Base-by-base conservation (phyloP, 2,113 vertebrate species). In the Myxocyprinus asiaticus region DNA sequence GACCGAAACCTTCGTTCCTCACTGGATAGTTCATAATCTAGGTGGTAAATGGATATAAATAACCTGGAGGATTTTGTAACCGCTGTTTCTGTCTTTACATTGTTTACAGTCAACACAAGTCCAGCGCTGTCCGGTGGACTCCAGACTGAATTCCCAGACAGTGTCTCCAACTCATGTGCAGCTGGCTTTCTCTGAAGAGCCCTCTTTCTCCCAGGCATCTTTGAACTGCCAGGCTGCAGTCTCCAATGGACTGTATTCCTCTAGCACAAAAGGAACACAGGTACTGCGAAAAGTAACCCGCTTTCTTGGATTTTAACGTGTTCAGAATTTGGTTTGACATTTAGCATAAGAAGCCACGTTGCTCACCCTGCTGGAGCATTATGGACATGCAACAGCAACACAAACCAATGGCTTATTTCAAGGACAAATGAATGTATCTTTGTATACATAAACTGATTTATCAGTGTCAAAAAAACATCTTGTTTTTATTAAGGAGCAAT, bases 81-180 rank as follows among this genome's bases (percentile, higher is more conserved):
- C 47, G 10, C 22, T 74, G n/a, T 59, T 8, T 76, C 22, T 33
- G 22, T 33, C 1, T n/a, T 78, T 48, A 48, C 4, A n/a, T n/a
- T n/a, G 42, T 78, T 78, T 78, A 69, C 69, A 81, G 77, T 79
- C 51, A 72, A 67, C 77, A 12, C 64, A 48, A n/a, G 71, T 82
- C 81, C 88, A 92, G 86, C 85, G 81, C 9, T 87, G 84, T 74
- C 87, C 86, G 77, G 84, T 88, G 80, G 92, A 83, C 63, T 83
- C 82, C 62, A 83, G 69, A 64, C 68, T 82, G 44, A 81, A 91
- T 80, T 67, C 87, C 75, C 88, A 82, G 84, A 84, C 87, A 48
- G 83, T 90, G 74, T 93, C 91, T 67, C 90, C 91, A 1, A 89
- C 90, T 56, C 92, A 94, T 14, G 85, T 94, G 73, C 91, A 90